Conservation (phyloP, 1,140 invertebrate species). For the Saxidomus purpurata region DNA sequence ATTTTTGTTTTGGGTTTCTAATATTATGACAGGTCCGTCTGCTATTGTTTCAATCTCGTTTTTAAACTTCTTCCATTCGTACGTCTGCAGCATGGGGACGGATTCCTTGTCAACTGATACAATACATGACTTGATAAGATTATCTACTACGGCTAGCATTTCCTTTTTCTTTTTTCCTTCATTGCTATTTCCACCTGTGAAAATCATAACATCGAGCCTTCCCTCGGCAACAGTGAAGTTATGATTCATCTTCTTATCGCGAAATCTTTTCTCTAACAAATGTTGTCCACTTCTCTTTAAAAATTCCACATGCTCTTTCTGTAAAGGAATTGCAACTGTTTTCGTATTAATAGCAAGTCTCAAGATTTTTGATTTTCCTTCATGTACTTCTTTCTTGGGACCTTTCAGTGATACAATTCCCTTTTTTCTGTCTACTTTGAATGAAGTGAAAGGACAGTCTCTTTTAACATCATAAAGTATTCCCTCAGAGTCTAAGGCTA, state of each 20-base stretch:
- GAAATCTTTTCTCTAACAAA: neutral
- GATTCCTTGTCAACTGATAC: neutral
- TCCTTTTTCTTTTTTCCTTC: neutral
- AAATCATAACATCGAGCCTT: neutral
- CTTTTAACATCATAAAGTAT: neutral
- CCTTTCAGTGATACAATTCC: neutral
- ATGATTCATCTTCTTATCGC: neutral
- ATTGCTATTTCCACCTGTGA: neutral
- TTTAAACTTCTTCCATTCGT: neutral
- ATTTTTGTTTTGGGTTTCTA: neutral
- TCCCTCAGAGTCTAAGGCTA: neutral
- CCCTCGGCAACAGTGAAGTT: neutral
- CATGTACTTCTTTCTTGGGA: neutral
- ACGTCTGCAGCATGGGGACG: neutral
- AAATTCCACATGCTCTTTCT: neutral
- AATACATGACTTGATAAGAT: neutral
- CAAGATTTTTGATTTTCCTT: neutral
- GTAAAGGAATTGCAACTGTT: neutral
- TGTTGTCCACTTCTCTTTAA: neutral
- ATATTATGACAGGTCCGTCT: neutral
- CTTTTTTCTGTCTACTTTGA: neutral
- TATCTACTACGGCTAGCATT: neutral
- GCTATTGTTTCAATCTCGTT: neutral
- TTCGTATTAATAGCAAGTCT: neutral
- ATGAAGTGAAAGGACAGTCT: neutral